Conservation (phyloP, 2,888 invertebrate species). For the Temnothorax unifasciatus region DNA sequence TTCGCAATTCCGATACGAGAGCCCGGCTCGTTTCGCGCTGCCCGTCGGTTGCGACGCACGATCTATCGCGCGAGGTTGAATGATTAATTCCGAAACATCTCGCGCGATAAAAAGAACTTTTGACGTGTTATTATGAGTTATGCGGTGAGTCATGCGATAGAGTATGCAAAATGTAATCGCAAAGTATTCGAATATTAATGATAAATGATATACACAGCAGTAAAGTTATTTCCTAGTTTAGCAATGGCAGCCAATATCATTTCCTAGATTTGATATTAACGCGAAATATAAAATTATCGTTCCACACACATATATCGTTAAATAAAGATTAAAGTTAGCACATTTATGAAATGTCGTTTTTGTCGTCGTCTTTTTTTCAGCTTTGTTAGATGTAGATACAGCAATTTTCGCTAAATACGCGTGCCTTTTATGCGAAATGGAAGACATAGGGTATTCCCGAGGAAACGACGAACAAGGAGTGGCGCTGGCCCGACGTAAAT, state of each 20-base stretch:
- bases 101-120: conserved; percentile 54
- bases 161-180: conserved; percentile 51
- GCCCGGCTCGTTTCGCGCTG: conserved; percentile 35
- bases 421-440: conserved; percentile 55
- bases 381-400: not conserved
- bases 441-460: conserved; percentile 68
- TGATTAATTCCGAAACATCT: conserved; percentile 53
- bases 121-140: conserved; percentile 54
- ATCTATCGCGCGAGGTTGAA: conserved; percentile 51
- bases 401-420: conserved; percentile 21
- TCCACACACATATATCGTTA: not conserved
- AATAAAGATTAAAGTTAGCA: not conserved
- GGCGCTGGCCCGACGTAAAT: conserved; percentile 78
- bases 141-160: conserved; percentile 52
- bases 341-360: not conserved
- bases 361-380: not conserved
- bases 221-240: conserved; percentile 1
- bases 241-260: conserved; percentile 5
- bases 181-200: conserved; percentile 52
- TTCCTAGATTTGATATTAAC: conserved; percentile 23
- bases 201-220: conserved; percentile 18
- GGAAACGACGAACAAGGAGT: conserved; percentile 72
- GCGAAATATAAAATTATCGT: not conserved
- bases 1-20: conserved; percentile 54
- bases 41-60: conserved; percentile 34